Percentiles rank a stretch among this genome's conserved stretches.
These are phyloP conservation scores for Penaeus vannamei DNA, from an alignment of 1,140 invertebrate genomes.

Conservation along the genomic window DNA sequence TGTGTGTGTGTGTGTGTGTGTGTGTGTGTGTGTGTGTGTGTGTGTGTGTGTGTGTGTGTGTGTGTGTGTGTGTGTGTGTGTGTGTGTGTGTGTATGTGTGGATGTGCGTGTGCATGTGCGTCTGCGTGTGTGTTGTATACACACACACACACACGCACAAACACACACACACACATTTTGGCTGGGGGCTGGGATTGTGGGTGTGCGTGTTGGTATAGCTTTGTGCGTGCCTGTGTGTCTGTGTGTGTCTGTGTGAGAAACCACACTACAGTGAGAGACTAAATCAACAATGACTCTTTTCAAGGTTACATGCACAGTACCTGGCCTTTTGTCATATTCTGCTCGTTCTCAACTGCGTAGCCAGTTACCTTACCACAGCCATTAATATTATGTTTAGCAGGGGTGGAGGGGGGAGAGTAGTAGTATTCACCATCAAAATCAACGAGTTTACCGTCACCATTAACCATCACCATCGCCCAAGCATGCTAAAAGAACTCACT, in stretches of 20 bases:
- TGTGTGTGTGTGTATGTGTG: neutral
- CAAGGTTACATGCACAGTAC: too few relatives aligned
- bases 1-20: too few relatives aligned
- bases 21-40: neutral
- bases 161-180: constrained; percentile 4
- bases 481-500: constrained; percentile 63
- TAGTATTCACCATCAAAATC: too few relatives aligned
- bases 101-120: too few relatives aligned
- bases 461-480: constrained; percentile 32
- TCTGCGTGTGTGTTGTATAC: neutral
- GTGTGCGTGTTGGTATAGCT: neutral
- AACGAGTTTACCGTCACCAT: neutral
- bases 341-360: neutral
- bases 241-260: neutral
- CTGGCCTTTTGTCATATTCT: neutral
- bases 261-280: too few relatives aligned
- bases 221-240: too few relatives aligned
- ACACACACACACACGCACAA: neutral
- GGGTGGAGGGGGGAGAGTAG: too few relatives aligned
- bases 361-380: constrained; percentile 13
- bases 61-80: neutral
- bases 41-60: neutral
- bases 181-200: too few relatives aligned
- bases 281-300: too few relatives aligned
- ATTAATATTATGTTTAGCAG: constrained; percentile 1